Percentiles rank a stretch among this genome's conserved stretches.
Conservation (phyloP, 2,888 invertebrate species). For the Ernsta delagoae region DNA sequence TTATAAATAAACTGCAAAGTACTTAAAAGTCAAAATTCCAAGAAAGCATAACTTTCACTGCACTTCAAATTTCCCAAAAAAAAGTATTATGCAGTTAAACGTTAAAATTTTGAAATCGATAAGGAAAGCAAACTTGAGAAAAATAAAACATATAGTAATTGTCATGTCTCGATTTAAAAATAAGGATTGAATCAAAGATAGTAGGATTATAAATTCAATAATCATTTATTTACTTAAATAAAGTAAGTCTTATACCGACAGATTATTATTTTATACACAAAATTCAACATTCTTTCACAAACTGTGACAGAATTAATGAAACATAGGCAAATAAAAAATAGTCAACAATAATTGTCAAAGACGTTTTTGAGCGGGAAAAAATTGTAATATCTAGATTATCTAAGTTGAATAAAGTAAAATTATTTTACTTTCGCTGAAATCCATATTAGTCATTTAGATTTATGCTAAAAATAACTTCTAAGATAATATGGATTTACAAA, state of each 20-base stretch:
- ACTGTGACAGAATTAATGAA: background rate
- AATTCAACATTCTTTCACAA: conserved; percentile 9
- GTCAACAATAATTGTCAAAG: background rate
- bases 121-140: too few species aligned
- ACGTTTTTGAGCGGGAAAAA: background rate
- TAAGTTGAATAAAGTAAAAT: too few species aligned
- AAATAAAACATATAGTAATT: background rate
- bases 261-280: conserved; percentile 18
- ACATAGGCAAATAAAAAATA: background rate
- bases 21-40: too few species aligned
- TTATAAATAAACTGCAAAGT: too few species aligned
- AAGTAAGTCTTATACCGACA: conserved; percentile 37
- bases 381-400: background rate
- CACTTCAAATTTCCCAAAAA: too few species aligned
- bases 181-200: background rate
- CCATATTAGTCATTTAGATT: background rate
- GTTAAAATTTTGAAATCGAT: too few species aligned
- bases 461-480: background rate
- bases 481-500: background rate
- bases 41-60: too few species aligned
- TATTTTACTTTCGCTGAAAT: background rate
- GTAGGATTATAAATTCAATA: conserved; percentile 3
- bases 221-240: conserved; percentile 37
- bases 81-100: too few species aligned
- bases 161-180: too few species aligned